These are phyloP conservation scores for Neolamprologus tretocephalus DNA, from an alignment of 2,113 vertebrate genomes.

Conservation along the genomic window DNA sequence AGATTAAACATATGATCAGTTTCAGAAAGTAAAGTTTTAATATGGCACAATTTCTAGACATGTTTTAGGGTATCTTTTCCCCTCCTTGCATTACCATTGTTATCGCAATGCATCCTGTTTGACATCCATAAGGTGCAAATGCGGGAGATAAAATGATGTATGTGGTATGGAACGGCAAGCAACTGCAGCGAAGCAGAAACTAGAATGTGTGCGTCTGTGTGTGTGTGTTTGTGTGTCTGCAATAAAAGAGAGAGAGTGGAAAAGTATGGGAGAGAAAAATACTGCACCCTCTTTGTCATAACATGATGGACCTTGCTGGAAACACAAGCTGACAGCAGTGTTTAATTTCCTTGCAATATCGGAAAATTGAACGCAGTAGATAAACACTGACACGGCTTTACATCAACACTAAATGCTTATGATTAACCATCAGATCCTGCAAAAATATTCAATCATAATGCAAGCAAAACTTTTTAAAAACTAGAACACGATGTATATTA, in stretches of 20 bases:
- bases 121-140: not conserved
- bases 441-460: not conserved
- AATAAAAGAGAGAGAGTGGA: not conserved
- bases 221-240: not conserved
- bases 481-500: not conserved
- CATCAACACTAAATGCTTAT: conserved; percentile 42
- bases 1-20: not conserved
- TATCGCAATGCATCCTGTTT: not conserved
- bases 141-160: not conserved
- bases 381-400: conserved; percentile 41
- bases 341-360: conserved; percentile 63
- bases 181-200: not conserved
- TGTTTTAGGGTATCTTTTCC: not conserved
- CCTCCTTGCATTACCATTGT: not conserved
- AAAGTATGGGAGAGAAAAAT: not conserved
- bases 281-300: not conserved
- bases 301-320: conserved; percentile 51
- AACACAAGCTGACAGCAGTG: conserved; percentile 54
- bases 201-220: not conserved
- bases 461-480: not conserved
- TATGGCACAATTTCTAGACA: not conserved
- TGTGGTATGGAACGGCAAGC: not conserved
- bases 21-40: not conserved
- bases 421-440: conserved; percentile 1
- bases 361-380: conserved; percentile 48